Percentiles rank a stretch among this genome's conserved stretches.
These are phyloP conservation scores for Agrochola lota DNA, from an alignment of 2,888 invertebrate genomes.

Conservation along the genomic window DNA sequence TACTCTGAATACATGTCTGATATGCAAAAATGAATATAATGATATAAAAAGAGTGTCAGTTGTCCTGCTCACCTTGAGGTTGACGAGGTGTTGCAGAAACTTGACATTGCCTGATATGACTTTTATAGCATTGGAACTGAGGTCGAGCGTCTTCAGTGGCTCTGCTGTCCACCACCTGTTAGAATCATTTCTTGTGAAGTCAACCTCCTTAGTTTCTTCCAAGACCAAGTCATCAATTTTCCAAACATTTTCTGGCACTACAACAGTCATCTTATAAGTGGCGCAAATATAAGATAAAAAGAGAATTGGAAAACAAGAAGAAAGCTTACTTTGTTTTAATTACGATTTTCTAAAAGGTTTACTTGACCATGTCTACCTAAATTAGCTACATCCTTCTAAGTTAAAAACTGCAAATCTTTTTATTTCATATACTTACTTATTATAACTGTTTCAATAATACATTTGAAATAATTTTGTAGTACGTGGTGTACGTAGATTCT, in stretches of 20 bases:
- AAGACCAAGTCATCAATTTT: slow-evolving; percentile 92
- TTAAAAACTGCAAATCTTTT: not conserved
- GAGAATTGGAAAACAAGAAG: not conserved
- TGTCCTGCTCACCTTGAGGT: slow-evolving; percentile 91
- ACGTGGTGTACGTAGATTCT: not conserved
- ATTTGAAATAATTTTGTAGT: not conserved
- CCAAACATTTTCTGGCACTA: slow-evolving; percentile 94
- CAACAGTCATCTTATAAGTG: slow-evolving; percentile 47
- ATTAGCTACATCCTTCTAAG: not conserved
- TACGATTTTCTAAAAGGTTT: not conserved
- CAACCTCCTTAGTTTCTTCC: slow-evolving; percentile 91
- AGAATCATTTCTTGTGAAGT: slow-evolving; percentile 90
- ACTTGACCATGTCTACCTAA: not conserved
- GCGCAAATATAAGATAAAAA: too few species aligned
- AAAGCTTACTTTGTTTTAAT: not conserved
- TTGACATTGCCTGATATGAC: slow-evolving; percentile 92
- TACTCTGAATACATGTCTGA: slow-evolving; percentile 14
- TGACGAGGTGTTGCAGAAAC: slow-evolving; percentile 92
- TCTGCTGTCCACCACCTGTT: slow-evolving; percentile 96
- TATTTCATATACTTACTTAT: not conserved
- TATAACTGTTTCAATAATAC: not conserved
- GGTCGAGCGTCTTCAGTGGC: slow-evolving; percentile 94
- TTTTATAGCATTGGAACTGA: slow-evolving; percentile 93
- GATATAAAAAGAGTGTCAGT: slow-evolving; percentile 15
- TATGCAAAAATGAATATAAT: slow-evolving; percentile 14